Evolutionary conservation across 2,797 vertebrate species (phyloP).

Genomic region (Cossypha niveicapilla): DNA sequence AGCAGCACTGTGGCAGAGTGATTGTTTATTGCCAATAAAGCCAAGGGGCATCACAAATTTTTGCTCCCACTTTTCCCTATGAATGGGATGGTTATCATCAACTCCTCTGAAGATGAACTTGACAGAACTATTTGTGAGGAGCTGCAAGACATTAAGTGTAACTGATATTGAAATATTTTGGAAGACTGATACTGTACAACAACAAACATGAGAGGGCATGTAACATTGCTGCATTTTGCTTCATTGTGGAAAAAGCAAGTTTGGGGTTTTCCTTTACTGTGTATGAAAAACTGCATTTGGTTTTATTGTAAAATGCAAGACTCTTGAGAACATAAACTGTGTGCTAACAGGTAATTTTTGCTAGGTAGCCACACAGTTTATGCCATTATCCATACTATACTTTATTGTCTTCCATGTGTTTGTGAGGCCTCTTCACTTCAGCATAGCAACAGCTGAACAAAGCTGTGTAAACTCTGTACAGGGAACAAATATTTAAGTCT

Average conservation of each 20-base stretch:
- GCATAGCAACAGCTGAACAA: not conserved
- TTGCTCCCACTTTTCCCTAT: not conserved
- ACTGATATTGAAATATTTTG: not conserved
- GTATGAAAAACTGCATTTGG: not conserved
- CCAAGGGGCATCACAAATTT: not conserved
- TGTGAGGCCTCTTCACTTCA: not conserved
- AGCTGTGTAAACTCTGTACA: not conserved
- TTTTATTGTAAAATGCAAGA: not conserved
- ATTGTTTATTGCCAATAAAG: not conserved
- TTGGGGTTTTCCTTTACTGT: not conserved
- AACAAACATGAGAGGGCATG: rapidly evolving
- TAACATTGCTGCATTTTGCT: not conserved
- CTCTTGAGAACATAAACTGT: not conserved
- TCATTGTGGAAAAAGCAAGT: not conserved
- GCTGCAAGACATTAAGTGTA: not conserved
- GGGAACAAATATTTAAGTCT: not conserved
- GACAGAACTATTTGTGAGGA: not conserved
- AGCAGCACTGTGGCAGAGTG: not conserved
- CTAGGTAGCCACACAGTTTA: not conserved
- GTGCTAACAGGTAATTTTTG: not conserved
- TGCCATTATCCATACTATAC: not conserved
- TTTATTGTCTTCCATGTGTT: not conserved
- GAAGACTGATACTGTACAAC: not conserved
- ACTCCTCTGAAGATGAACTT: not conserved
- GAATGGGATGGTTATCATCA: not conserved